Evolutionary conservation across 2,888 invertebrate genomes (phyloP).

Genomic region (Digitonthophagus gazella): DNA sequence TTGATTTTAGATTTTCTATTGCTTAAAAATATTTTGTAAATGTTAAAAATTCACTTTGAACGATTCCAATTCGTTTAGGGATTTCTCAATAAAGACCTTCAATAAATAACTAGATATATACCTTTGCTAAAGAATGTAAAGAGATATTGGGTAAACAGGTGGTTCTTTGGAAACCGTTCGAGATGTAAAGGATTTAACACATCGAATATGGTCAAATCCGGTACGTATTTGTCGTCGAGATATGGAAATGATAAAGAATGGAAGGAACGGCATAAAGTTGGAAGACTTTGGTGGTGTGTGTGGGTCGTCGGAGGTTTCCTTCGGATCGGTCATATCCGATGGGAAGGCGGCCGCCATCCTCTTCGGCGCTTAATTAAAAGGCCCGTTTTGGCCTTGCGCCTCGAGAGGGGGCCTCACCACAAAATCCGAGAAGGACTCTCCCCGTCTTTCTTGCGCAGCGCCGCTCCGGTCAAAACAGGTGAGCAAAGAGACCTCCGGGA

Average conservation of each 20-base stretch:
- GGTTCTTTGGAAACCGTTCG: neutral
- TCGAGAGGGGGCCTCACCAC: constrained; percentile 9
- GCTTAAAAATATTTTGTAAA: too few species aligned
- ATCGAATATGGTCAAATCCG: neutral
- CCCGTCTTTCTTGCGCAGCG: neutral
- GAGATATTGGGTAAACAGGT: neutral
- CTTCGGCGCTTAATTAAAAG: constrained; percentile 14
- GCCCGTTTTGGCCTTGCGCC: constrained; percentile 7
- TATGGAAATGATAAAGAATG: neutral
- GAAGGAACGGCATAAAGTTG: neutral
- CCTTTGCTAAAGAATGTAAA: neutral
- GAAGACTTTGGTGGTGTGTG: neutral
- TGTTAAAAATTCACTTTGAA: too few species aligned
- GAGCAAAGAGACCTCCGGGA: constrained; percentile 15
- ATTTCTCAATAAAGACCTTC: too few species aligned
- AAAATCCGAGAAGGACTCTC: constrained; percentile 16
- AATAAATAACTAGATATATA: too few species aligned
- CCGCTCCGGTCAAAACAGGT: constrained; percentile 17
- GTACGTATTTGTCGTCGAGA: neutral
- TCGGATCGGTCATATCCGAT: neutral
- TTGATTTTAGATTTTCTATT: too few species aligned
- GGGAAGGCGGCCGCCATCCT: constrained; percentile 3
- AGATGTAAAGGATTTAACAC: neutral
- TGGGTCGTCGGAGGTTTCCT: neutral
- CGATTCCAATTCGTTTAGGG: too few species aligned